Evolutionary conservation across 2,113 vertebrate species (phyloP).

Genomic region (Meles meles): DNA sequence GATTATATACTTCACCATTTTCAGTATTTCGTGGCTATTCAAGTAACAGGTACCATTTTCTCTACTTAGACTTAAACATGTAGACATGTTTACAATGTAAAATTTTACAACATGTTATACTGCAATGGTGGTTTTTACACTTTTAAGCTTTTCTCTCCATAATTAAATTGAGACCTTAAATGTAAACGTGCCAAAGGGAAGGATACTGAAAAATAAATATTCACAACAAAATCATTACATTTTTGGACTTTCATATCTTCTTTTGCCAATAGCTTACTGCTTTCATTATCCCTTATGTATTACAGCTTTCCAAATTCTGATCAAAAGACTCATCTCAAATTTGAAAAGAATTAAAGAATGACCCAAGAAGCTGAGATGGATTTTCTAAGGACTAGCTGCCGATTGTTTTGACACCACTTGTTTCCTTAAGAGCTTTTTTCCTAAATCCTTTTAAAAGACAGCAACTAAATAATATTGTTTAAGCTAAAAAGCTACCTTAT

Average conservation of each 20-base stretch:
- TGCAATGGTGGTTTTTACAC: slow-evolving; percentile 59
- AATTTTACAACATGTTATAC: slow-evolving; percentile 68
- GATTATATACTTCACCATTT: slow-evolving; percentile 59
- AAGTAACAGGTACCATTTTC: slow-evolving; percentile 66
- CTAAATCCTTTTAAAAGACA: not conserved
- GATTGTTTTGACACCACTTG: not conserved
- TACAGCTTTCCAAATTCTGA: slow-evolving; percentile 23
- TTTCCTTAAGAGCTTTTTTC: not conserved
- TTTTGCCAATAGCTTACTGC: slow-evolving; percentile 20
- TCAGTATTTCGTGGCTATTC: slow-evolving; percentile 45
- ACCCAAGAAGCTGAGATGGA: not conserved
- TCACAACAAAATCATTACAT: not conserved
- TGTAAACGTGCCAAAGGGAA: slow-evolving; percentile 20
- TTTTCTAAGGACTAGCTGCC: not conserved
- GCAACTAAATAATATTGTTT: not conserved
- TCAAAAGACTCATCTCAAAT: not conserved
- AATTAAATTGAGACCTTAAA: slow-evolving; percentile 74
- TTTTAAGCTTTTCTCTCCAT: slow-evolving; percentile 47
- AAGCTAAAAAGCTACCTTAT: slow-evolving; percentile 8
- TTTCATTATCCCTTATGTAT: not conserved
- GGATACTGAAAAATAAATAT: slow-evolving; percentile 7
- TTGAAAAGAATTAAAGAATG: slow-evolving; percentile 36
- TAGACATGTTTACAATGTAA: slow-evolving; percentile 71
- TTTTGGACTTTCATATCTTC: slow-evolving; percentile 29
- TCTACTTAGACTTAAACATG: slow-evolving; percentile 65